Evolutionary conservation across 1,140 invertebrate species (phyloP).

Genomic region (Bombus balteatus): DNA sequence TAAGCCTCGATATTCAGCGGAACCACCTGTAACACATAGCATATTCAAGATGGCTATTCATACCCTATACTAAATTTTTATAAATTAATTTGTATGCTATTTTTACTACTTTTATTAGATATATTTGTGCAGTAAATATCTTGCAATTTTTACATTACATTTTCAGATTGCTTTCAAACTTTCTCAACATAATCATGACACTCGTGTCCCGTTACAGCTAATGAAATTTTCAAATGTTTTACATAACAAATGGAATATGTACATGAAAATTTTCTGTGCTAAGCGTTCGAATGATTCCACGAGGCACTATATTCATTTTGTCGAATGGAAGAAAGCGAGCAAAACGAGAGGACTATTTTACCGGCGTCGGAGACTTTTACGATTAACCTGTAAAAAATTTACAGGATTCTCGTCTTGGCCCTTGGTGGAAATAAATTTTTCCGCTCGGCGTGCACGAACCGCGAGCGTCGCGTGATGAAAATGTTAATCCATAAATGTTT

Average conservation of each 20-base stretch:
- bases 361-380: background rate
- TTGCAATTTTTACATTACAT: too few species aligned
- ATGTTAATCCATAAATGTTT: conserved; percentile 45
- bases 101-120: too few species aligned
- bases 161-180: too few species aligned
- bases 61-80: too few species aligned
- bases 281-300: background rate
- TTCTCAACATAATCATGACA: too few species aligned
- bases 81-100: too few species aligned
- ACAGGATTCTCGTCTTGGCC: background rate
- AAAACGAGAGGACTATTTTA: background rate
- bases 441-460: background rate
- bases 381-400: conserved; percentile 20
- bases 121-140: too few species aligned
- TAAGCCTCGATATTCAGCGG: too few species aligned
- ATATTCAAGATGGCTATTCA: too few species aligned
- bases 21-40: too few species aligned
- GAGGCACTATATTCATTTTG: background rate
- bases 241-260: background rate
- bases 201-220: background rate
- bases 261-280: too few species aligned
- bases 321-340: background rate
- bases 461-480: conserved; percentile 32
- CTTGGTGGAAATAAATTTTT: conserved; percentile 11
- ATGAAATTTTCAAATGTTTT: background rate